Base-by-base conservation (phyloP, 2,888 invertebrate species). In the Augiades crinisus region DNA sequence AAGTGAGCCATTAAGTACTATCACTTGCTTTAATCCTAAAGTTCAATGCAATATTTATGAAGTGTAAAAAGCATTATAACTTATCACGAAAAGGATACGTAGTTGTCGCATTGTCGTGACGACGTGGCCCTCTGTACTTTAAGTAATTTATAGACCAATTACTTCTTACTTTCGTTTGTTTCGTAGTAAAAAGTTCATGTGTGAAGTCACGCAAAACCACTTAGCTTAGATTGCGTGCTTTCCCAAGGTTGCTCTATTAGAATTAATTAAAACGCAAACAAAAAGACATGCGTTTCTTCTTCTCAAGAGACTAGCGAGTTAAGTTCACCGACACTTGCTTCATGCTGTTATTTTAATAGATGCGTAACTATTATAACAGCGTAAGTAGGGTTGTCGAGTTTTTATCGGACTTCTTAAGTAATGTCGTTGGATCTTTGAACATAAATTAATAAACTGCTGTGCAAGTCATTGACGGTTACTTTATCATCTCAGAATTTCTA, bases 171-270 rank as follows among this genome's bases (percentile, higher is more conserved):
- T 49, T 38, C 38, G 33, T 38, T 49, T 40, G 17, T 40, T 37
- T 49, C 10, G 14, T 17, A 33, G 22, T 12, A 6, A 41, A 49
- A 41, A 36, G 34, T 33, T 33, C 16, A 21, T 10, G 33, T 30
- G 33, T 40, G 37, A 22, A 49, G 40, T 49, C 40, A 49, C 47
- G 47, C 40, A 33, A 49, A 40, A 49, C 47, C 40, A 38, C 27
- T 47, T 47, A 14, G 33, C 22, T 41, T 24, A 40, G 30, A 33
- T 40, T 27, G 33, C 33, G 22, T 47, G 19, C 33, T 49, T 49
- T 49, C 47, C 47, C 40, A 40, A 49, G 47, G 40, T 49, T 46
- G 14, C 24, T 47, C 16, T 40, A 30, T 38, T n/a, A 16, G 13
- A 24, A 27, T 19, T 40, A 40, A 49, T 49, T 40, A 40, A 33